Evolutionary conservation across 2,797 vertebrate genomes (phyloP).

Genomic region (Rhabdomys pumilio): DNA sequence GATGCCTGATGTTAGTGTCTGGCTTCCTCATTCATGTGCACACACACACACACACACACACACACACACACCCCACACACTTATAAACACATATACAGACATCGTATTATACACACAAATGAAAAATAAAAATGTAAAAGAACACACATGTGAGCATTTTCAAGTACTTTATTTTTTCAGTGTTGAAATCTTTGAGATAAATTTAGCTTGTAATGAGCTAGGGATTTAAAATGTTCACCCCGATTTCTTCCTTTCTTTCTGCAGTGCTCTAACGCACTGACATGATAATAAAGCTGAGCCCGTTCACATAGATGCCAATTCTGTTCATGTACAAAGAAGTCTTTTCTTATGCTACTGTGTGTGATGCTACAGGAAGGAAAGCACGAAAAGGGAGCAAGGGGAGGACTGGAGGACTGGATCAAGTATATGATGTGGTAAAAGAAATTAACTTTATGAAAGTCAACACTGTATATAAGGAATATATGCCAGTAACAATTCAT

Average conservation of each 20-base stretch:
- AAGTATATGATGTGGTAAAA: not conserved
- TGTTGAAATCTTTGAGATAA: slow-evolving; percentile 46
- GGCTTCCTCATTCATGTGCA: not conserved
- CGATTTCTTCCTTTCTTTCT: not conserved
- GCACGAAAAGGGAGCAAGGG: no score
- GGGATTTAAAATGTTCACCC: not conserved
- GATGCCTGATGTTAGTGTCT: not conserved
- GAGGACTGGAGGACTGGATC: not conserved
- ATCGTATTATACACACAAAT: not conserved
- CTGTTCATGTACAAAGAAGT: not conserved
- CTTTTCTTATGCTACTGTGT: not conserved
- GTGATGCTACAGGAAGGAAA: not conserved
- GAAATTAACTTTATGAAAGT: not conserved
- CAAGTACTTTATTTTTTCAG: not conserved
- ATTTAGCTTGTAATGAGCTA: slow-evolving; percentile 11
- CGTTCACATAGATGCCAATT: not conserved
- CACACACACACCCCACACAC: not conserved
- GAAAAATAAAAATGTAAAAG: not conserved
- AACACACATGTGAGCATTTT: not conserved
- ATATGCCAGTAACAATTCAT: not conserved
- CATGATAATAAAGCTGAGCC: not conserved
- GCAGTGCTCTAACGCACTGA: not conserved
- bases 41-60: not conserved
- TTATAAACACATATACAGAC: not conserved
- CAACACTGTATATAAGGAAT: not conserved